Evolutionary conservation across 1,140 invertebrate species (phyloP), one percentile per base, ranked within the genome.

Genomic region (Ceratosolen solmsi): DNA sequence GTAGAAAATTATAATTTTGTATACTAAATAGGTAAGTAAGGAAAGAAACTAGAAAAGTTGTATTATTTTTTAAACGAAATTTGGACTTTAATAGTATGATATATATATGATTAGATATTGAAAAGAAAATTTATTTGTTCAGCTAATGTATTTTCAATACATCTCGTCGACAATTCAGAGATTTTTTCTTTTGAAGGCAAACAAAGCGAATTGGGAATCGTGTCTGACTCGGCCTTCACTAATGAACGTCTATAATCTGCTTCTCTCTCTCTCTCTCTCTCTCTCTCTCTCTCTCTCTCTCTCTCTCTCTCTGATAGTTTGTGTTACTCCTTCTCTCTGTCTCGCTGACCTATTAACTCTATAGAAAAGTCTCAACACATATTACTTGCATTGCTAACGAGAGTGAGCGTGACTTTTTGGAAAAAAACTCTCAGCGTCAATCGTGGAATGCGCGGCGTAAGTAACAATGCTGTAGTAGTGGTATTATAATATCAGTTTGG

Each of bases 131-230:
- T 5, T 3, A 30, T 33, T 63, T 17, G 20, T 9, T 74, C 30
- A 13, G 27, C 54, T 79, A 74, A 80, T 80, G 79, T 38, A 80
- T 74, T 80, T 74, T 41, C 38, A 74, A 65, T 68, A 46, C 70
- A 11, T 33, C 1, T 41, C 41, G 25, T 49, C 38, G 79, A 73
- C 41, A 73, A 80, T 80, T 56, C 49, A 60, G 7, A 20, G 13
- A 1, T 56, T 58, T 38, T 46, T 51, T 71, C 36, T 17, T 68
- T 68, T 8, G 38, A 71, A 68, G 33, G 41, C 71, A 80, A 65
- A 80, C 71, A 80, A 74, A 80, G 71, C 17, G 56, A 80, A 80
- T 80, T 74, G 38, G 56, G 71, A 74, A 38, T 80, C 79, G 79
- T 80, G 79, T 54, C 46, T 46, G 11, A 80, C 46, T 74, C 71